A percentile compares a stretch with the other conserved stretches of the same genome.
These are phyloP conservation scores for Mystacornis crossleyi DNA, from an alignment of 2,113 vertebrate genomes.

Conservation along the genomic window DNA sequence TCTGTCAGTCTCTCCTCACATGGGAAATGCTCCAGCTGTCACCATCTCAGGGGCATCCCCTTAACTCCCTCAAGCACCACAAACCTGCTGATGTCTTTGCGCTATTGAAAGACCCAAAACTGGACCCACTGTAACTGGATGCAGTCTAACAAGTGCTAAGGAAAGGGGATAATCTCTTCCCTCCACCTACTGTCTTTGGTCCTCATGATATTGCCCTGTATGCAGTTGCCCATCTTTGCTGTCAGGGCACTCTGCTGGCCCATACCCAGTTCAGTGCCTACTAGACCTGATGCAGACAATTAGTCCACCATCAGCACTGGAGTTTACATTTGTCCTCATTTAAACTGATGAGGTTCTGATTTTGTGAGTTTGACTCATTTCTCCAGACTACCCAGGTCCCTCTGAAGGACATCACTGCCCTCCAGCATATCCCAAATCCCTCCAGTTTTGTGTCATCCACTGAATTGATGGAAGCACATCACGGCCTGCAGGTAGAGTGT, in stretches of 20 bases:
- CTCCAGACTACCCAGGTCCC: neutral
- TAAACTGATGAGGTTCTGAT: neutral
- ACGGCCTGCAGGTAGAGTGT: neutral
- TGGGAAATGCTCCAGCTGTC: neutral
- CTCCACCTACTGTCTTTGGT: neutral
- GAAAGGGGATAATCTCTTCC: neutral
- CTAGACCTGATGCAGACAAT: neutral
- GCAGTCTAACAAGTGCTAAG: neutral
- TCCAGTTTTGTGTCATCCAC: neutral
- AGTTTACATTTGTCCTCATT: neutral
- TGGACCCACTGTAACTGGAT: neutral
- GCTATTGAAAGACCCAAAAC: neutral
- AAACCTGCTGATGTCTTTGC: neutral
- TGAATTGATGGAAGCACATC: neutral
- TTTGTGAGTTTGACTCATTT: neutral
- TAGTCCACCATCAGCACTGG: neutral
- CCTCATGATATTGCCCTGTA: neutral
- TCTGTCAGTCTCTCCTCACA: fast-evolving
- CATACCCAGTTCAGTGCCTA: neutral
- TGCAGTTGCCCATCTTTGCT: neutral
- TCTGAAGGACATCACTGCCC: neutral
- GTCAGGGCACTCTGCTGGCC: neutral
- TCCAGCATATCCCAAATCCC: neutral
- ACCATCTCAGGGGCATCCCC: neutral
- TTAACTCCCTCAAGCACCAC: neutral